Evolutionary conservation across 2,113 vertebrate genomes (phyloP), one percentile per base, ranked within the genome.

Genomic region (Paedocypris sp.): DNA sequence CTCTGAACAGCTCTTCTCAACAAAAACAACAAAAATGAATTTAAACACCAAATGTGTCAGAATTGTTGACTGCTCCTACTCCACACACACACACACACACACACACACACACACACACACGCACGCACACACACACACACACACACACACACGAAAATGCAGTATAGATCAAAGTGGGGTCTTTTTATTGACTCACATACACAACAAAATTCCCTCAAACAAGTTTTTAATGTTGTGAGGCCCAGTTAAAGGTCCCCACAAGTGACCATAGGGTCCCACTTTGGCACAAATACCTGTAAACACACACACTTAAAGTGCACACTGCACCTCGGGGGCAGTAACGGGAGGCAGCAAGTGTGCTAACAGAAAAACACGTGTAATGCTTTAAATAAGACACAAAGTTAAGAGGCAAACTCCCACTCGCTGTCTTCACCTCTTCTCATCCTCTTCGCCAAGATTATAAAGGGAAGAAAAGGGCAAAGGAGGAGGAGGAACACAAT

Each of bases 361-460:
- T 78, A 80, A 79, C 78, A 74, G 70, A 78, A 69, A 77, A 83
- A 82, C 82, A 82, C 72, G 62, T 83, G 82, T 78, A 71, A 74
- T 54, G 70, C 73, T 71, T 80, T 71, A 71, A 77, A 79, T 73
- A 78, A 79, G 77, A 82, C 70, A 75, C 64, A 53, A 59, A 73
- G 74, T 78, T 72, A 73, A 79, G 62, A 77, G 67, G 18, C 35
- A 3, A 50, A 77, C 73, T 69, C 64, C 66, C 65, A 73, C 63
- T 54, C 25, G 16, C 72, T 38, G 28, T 28, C 47, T 36, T 42
- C 48, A 50, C 64, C 50, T 50, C 67, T 12, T 69, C 61, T 49
- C 50, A 48, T 28, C 67, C 71, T 39, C 72, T 57, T 68, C 66
- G 64, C 64, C 68, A 62, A 70, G 73, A 81, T 79, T 78, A 81